These are phyloP conservation scores for Ammodytes dubius DNA, from an alignment of 2,113 vertebrate genomes.

Conservation along the genomic window DNA sequence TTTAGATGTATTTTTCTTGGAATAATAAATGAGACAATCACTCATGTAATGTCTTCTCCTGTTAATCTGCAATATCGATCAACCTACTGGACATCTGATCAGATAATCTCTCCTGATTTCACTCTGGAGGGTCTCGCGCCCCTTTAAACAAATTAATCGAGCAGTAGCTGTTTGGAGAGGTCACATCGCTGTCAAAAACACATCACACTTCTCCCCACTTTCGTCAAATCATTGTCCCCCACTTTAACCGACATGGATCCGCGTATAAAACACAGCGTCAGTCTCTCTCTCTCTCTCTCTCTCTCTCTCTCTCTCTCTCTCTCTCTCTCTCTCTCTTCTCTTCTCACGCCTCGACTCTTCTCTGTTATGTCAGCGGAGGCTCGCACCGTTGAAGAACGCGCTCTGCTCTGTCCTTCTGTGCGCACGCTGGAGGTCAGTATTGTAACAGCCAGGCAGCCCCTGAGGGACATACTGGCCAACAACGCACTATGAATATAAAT, in stretches of 20 bases:
- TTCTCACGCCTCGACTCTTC: no score
- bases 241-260: no score
- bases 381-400: conserved; percentile 2
- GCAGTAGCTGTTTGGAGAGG: conserved; percentile 7
- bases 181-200: conserved; percentile 37
- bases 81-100: conserved; percentile 1
- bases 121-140: conserved; percentile 5
- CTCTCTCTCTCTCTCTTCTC: no score
- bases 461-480: conserved; percentile 1
- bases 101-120: neutral
- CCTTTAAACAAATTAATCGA: neutral
- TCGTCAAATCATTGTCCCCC: no score
- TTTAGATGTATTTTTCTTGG: neutral
- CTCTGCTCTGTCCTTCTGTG: conserved; percentile 41
- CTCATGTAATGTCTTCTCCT: neutral
- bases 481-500: neutral
- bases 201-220: no score
- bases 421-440: conserved; percentile 83
- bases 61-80: neutral
- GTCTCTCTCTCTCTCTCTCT: no score
- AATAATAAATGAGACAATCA: neutral
- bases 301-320: no score
- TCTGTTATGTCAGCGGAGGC: conserved; percentile 23
- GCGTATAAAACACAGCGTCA: no score
- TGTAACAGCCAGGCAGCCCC: conserved; percentile 67